Evolutionary conservation across 2,888 invertebrate genomes (phyloP).

Genomic region (Axea sp.): DNA sequence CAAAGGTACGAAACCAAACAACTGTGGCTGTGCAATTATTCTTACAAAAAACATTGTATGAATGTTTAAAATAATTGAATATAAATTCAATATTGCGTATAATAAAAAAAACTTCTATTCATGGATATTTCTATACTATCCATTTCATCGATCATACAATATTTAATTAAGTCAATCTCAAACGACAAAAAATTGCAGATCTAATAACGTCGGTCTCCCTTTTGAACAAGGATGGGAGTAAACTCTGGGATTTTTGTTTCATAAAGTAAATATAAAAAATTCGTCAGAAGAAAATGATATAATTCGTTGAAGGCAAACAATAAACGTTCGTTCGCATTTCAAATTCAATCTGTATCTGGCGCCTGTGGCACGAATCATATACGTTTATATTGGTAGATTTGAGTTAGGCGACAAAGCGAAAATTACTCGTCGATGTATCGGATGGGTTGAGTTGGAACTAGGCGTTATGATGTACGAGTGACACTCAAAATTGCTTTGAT

Average conservation of each 20-base stretch:
- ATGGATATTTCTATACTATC: too few relatives aligned
- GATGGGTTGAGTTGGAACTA: constrained; percentile 24
- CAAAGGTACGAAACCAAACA: too few relatives aligned
- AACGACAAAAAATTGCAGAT: neutral
- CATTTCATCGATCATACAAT: too few relatives aligned
- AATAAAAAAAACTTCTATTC: too few relatives aligned
- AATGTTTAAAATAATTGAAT: too few relatives aligned
- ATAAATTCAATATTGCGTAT: too few relatives aligned
- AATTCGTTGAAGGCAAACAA: constrained; percentile 40
- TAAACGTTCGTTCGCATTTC: constrained; percentile 27
- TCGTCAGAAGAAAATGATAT: constrained; percentile 19
- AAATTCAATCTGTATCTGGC: constrained; percentile 37
- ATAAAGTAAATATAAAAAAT: constrained; percentile 9
- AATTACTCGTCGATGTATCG: constrained; percentile 55
- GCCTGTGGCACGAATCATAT: constrained; percentile 36
- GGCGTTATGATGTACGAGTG: constrained; percentile 58
- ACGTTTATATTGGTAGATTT: constrained; percentile 36
- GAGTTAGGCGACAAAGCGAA: constrained; percentile 56
- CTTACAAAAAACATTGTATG: too few relatives aligned
- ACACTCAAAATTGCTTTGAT: constrained; percentile 59
- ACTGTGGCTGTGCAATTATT: too few relatives aligned
- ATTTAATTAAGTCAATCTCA: neutral
- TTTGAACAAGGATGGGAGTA: neutral
- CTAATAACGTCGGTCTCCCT: neutral
- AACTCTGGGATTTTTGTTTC: neutral